Conservation (phyloP, 2,113 vertebrate species). For the Prinia subflava region DNA sequence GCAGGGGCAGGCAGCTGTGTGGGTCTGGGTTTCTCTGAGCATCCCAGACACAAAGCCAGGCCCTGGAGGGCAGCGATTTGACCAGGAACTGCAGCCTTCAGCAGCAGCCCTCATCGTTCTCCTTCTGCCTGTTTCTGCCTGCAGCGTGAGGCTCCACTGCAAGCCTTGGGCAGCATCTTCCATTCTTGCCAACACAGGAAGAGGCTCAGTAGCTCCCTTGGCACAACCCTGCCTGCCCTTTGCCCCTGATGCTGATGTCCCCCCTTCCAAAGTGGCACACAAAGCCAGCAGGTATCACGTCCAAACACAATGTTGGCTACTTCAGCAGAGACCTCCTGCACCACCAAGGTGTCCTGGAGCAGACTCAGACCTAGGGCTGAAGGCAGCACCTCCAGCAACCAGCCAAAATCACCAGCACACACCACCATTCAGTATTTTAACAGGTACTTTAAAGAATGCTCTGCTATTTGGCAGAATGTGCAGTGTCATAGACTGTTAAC, state of each 20-base stretch:
- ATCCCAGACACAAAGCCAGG: background rate
- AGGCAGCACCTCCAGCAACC: background rate
- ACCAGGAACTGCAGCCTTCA: background rate
- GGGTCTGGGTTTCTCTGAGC: background rate
- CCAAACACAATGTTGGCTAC: fast-evolving
- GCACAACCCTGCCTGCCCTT: background rate
- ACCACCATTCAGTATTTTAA: background rate
- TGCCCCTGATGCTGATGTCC: fast-evolving
- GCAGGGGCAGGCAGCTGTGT: background rate
- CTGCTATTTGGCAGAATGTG: background rate
- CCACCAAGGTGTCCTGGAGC: background rate
- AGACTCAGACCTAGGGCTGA: background rate
- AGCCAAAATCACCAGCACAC: background rate
- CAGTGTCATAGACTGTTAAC: background rate
- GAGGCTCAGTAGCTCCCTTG: background rate
- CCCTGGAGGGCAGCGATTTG: fast-evolving
- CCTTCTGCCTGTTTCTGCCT: background rate
- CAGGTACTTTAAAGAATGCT: background rate
- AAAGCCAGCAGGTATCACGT: background rate
- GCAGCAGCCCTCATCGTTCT: background rate
- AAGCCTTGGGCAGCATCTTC: background rate
- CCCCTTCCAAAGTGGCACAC: background rate
- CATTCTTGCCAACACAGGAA: background rate
- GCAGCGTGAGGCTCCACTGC: background rate
- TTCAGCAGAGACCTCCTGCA: background rate